These are phyloP conservation scores for Periophthalmodon schlosseri DNA, from an alignment of 2,113 vertebrate species.

Conservation along the genomic window DNA sequence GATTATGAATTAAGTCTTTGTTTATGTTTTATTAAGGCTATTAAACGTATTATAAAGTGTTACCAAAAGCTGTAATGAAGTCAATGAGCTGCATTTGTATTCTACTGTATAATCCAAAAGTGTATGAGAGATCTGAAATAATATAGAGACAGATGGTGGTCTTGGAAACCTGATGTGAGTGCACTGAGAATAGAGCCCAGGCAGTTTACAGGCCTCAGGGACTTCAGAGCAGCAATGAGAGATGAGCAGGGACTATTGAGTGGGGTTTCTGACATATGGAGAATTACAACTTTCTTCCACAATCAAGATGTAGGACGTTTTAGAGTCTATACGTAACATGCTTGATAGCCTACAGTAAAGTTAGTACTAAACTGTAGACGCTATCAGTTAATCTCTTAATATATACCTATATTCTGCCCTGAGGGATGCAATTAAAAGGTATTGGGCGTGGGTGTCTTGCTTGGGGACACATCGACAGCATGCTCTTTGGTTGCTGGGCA, in stretches of 20 bases:
- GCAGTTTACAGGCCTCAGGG: slow-evolving; percentile 1
- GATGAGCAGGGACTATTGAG: slow-evolving; percentile 24
- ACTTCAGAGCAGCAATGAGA: slow-evolving; percentile 1
- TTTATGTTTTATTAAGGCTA: too few species aligned
- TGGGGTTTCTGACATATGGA: slow-evolving; percentile 8
- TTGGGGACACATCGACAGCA: not conserved
- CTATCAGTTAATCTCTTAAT: not conserved
- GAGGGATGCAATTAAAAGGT: slow-evolving; percentile 1
- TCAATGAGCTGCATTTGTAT: not conserved
- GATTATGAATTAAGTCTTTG: too few species aligned
- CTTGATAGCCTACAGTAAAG: not conserved
- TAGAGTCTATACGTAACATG: not conserved
- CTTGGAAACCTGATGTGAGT: not conserved
- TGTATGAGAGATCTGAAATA: slow-evolving; percentile 10
- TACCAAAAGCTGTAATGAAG: not conserved
- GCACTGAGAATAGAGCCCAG: not conserved
- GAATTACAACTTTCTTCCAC: not conserved
- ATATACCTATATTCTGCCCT: not conserved
- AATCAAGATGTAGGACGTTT: not conserved
- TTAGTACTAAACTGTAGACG: not conserved
- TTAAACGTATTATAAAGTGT: too few species aligned
- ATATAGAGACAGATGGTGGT: not conserved
- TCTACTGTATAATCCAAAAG: not conserved
- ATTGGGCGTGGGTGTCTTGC: not conserved
- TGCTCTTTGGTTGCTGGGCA: not conserved